These are phyloP conservation scores for Flexamia atlantica DNA, from an alignment of 2,888 invertebrate genomes.

Conservation along the genomic window DNA sequence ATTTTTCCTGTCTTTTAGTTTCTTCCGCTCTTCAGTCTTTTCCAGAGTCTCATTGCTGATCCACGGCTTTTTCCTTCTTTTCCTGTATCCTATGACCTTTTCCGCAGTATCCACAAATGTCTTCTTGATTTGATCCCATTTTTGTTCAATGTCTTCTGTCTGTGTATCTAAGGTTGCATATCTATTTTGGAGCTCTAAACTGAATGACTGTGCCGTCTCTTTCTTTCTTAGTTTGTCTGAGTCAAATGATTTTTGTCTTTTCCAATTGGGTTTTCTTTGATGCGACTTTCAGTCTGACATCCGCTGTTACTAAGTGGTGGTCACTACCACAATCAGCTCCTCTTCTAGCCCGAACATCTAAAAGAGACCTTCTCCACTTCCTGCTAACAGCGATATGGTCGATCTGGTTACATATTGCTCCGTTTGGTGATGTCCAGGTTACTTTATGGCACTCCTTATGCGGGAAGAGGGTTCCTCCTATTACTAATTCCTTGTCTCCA, in stretches of 20 bases:
- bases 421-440: constrained; percentile 61
- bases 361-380: constrained; percentile 51
- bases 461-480: constrained; percentile 47
- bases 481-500: constrained; percentile 14
- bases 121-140: neutral
- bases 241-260: constrained; percentile 4
- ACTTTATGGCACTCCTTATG: too few relatives aligned
- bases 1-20: neutral
- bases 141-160: constrained; percentile 6
- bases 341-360: constrained; percentile 57
- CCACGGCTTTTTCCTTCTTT: constrained; percentile 1
- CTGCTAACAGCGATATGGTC: constrained; percentile 57
- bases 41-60: neutral
- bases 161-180: neutral
- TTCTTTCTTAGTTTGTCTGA: constrained; percentile 18
- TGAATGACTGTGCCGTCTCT: neutral
- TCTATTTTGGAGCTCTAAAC: neutral
- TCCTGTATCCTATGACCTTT: neutral
- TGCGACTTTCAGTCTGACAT: constrained; percentile 14
- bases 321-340: constrained; percentile 38
- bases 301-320: constrained; percentile 15
- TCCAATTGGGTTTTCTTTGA: neutral
- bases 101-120: neutral
- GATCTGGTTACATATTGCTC: constrained; percentile 57
- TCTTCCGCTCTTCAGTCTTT: constrained; percentile 14